phyloP scores from a whole-genome alignment of 1,140 invertebrate species.

The Drosophila paulistorum region DNA sequence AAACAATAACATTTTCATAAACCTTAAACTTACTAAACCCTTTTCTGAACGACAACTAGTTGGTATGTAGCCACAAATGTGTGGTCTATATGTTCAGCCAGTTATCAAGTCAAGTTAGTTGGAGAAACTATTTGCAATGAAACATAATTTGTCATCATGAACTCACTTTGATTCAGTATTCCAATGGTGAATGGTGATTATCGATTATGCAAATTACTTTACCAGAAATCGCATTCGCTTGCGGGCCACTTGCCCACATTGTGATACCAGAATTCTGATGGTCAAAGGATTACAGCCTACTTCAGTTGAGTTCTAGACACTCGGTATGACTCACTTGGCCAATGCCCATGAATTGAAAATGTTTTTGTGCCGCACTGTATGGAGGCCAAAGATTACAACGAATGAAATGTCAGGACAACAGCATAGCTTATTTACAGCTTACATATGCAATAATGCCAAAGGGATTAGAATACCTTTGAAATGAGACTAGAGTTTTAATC shows the following conservation, averaged over 20 bases:
- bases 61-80: too few relatives aligned
- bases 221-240: neutral
- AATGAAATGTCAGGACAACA: neutral
- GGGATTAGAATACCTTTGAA: too few relatives aligned
- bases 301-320: neutral
- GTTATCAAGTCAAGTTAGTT: neutral
- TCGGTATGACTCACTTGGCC: neutral
- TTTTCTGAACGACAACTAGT: too few relatives aligned
- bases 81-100: too few relatives aligned
- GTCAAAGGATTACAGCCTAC: neutral
- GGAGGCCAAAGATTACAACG: neutral
- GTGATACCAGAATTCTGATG: neutral
- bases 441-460: neutral
- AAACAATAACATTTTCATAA: too few relatives aligned
- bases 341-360: neutral
- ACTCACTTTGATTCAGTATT: constrained; percentile 5
- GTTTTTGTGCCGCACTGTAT: neutral
- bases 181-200: constrained; percentile 38
- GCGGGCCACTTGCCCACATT: neutral
- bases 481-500: too few relatives aligned
- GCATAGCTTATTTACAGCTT: neutral
- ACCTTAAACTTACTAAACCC: too few relatives aligned
- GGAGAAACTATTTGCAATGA: neutral
- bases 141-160: neutral
- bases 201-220: constrained; percentile 61